Base-by-base conservation (phyloP, 2,113 vertebrate species). In the Aphyosemion australe region DNA sequence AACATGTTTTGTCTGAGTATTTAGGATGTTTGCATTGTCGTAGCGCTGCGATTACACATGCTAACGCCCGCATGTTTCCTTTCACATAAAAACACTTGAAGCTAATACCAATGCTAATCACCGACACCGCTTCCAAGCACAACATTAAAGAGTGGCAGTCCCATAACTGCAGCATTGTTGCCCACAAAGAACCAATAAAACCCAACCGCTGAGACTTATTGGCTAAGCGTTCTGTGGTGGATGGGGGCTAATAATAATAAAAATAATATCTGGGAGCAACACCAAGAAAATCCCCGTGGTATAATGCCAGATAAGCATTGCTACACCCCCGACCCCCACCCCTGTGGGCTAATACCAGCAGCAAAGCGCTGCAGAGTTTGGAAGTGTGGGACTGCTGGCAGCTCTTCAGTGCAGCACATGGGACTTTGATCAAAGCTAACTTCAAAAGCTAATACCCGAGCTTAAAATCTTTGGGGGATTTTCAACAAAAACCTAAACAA, bases 361-460 rank as follows among this genome's bases (percentile, higher is more conserved):
- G 52, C 20, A 31, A 52, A 48, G 54, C 39, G 76, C 58, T 78
- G 49, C 67, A 80, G 74, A 73, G 74, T 59, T 63, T 69, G 53
- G 42, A 71, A 76, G 69, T 65, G 68, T 65, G 51, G 59, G 21
- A 63, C 49, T 37, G 26, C 64, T 84, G 80, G 77, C 78, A 80
- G 45, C 54, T 65, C 56, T 41, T 67, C 46, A 76, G 54, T 45
- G 61, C 70, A 79, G 54, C 82, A 71, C 78, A 47, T 64, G 76
- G 80, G 84, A 85, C 71, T 62, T 82, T 56, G 53, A 83, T 83
- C 87, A 83, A 78, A 79, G 82, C 77, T 66, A 49, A 65, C 80
- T 78, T 83, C 80, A 82, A 84, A 87, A 79, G 78, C 65, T 71
- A 80, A 86, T 63, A 61, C 63, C 69, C 56, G 0, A 46, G 67